These are phyloP conservation scores for Plebejus argus DNA, from an alignment of 2,888 invertebrate species.

Conservation along the genomic window DNA sequence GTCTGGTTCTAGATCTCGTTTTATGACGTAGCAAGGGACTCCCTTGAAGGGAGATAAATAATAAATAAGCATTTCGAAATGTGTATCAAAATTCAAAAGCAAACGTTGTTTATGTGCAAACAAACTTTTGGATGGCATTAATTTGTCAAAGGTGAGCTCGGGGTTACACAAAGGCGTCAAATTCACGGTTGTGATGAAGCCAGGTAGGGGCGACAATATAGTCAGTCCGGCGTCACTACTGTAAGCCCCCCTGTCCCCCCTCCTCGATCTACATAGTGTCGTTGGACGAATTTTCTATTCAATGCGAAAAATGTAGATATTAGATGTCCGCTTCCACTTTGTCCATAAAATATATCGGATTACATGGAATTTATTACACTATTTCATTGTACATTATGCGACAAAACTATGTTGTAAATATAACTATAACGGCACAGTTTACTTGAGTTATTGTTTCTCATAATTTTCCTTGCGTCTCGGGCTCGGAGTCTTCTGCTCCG, in stretches of 20 bases:
- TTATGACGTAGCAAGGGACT: neutral
- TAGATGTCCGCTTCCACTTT: neutral
- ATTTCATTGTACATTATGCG: neutral
- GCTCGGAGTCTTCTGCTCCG: neutral
- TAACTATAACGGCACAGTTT: neutral
- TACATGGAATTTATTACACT: neutral
- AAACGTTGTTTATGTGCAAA: too few relatives aligned
- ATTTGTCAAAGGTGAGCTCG: neutral
- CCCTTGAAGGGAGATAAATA: too few relatives aligned
- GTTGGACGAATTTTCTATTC: conserved; percentile 16
- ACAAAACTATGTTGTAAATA: neutral
- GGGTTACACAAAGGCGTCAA: neutral
- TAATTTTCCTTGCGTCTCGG: neutral
- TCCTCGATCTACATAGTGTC: neutral
- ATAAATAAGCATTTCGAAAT: neutral
- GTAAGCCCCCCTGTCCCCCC: neutral
- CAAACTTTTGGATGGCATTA: neutral
- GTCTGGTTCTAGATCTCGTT: neutral
- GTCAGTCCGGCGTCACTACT: neutral
- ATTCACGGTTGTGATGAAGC: conserved; percentile 8
- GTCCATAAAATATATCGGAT: neutral
- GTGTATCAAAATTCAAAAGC: neutral
- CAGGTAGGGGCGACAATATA: neutral
- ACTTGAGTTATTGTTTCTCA: neutral
- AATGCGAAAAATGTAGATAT: conserved; percentile 5